Evolutionary conservation across 2,797 vertebrate species (phyloP).

Genomic region (Poeciliopsis turneri): DNA sequence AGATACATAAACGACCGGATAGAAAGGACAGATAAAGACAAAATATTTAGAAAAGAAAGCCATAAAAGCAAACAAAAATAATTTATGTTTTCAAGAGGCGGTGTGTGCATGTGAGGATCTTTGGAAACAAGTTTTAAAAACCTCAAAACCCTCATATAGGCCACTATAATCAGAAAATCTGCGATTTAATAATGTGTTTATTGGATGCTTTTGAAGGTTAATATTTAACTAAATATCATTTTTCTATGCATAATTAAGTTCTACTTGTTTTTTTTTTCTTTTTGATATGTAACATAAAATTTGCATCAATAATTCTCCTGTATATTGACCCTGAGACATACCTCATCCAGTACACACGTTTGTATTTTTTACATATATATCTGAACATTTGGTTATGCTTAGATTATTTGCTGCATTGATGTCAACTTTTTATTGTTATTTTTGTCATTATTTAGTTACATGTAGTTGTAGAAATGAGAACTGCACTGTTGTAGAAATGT

Average conservation of each 20-base stretch:
- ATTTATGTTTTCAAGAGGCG: slow-evolving; percentile 14
- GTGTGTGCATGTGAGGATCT: not conserved
- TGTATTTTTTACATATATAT: not conserved
- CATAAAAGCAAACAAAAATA: slow-evolving; percentile 31
- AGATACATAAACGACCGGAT: slow-evolving; percentile 59
- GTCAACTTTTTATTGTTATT: not conserved
- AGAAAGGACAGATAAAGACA: slow-evolving; percentile 50
- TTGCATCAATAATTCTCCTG: not conserved
- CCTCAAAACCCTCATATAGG: not conserved
- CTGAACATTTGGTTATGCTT: not conserved
- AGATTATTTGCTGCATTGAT: not conserved
- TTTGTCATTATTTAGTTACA: not conserved
- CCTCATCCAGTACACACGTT: not conserved
- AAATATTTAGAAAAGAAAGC: slow-evolving; percentile 52
- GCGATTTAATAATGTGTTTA: not conserved
- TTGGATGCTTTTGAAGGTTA: not conserved
- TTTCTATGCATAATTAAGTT: not conserved
- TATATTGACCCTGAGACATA: not conserved
- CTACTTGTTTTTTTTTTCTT: not conserved
- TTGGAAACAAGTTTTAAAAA: not conserved
- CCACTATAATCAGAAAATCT: not conserved
- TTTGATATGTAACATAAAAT: not conserved
- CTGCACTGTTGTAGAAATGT: not conserved
- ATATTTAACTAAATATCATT: not conserved
- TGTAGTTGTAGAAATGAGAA: not conserved